Evolutionary conservation across 2,113 vertebrate species (phyloP).

Genomic region (Hemibagrus wyckioides): DNA sequence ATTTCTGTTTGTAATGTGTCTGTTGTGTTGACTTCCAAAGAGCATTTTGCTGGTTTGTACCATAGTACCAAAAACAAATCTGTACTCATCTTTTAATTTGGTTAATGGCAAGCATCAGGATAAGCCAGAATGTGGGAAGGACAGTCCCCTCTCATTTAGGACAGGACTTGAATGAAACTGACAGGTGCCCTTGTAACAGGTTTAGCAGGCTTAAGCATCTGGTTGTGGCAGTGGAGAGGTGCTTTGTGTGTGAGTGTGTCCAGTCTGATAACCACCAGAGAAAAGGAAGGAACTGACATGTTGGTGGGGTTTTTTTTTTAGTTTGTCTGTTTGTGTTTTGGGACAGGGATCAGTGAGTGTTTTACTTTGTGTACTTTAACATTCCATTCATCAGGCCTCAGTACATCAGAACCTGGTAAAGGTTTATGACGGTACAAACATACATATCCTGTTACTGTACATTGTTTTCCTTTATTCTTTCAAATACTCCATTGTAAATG

Average conservation of each 20-base stretch:
- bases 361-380: constrained; percentile 2
- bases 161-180: constrained; percentile 31
- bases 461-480: background rate
- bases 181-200: constrained; percentile 39
- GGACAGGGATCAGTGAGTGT: background rate
- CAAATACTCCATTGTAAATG: background rate
- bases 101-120: background rate
- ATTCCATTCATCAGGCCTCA: background rate
- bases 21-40: background rate
- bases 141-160: background rate
- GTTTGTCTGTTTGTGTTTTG: background rate
- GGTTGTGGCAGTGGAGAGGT: constrained; percentile 30
- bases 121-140: background rate
- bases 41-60: constrained; percentile 5
- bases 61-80: background rate
- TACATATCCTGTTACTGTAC: constrained; percentile 6
- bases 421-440: constrained; percentile 4
- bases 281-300: background rate
- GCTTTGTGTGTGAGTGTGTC: background rate
- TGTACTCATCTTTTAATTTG: background rate
- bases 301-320: background rate
- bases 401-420: background rate
- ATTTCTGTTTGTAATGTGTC: background rate
- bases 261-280: background rate
- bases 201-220: constrained; percentile 42